Evolutionary conservation across 2,888 invertebrate species (phyloP).

Genomic region (Chymomyza procnemis): DNA sequence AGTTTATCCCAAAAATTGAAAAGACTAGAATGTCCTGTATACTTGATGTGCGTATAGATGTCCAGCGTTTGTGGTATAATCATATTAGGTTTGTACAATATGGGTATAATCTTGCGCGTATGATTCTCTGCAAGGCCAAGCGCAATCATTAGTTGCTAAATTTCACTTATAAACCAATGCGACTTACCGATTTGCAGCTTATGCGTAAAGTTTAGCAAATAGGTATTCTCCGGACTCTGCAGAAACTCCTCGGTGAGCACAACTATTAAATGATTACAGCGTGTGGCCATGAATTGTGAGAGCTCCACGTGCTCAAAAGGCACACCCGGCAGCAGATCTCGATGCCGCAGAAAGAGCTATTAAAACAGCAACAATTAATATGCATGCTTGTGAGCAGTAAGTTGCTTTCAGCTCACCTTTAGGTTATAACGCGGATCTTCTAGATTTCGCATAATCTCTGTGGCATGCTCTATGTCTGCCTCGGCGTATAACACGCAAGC

Average conservation of each 20-base stretch:
- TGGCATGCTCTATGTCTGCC: slow-evolving; percentile 85
- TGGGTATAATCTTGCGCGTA: slow-evolving; percentile 85
- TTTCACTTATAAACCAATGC: background rate
- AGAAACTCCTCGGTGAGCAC: slow-evolving; percentile 89
- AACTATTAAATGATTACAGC: slow-evolving; percentile 88
- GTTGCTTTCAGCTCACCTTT: slow-evolving; percentile 80
- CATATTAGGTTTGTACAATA: slow-evolving; percentile 83
- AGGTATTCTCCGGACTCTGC: slow-evolving; percentile 86
- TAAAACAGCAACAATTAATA: slow-evolving; percentile 31
- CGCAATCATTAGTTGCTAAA: background rate
- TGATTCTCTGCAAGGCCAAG: slow-evolving; percentile 79
- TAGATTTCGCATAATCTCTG: slow-evolving; percentile 82
- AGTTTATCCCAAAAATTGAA: slow-evolving; percentile 87
- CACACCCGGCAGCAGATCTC: slow-evolving; percentile 85
- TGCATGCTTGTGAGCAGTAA: no score
- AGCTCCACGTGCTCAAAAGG: slow-evolving; percentile 86
- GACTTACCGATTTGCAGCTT: slow-evolving; percentile 87
- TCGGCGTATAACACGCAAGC: slow-evolving; percentile 88
- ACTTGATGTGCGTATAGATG: slow-evolving; percentile 84
- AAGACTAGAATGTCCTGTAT: slow-evolving; percentile 79
- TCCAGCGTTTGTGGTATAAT: slow-evolving; percentile 83
- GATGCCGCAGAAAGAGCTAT: slow-evolving; percentile 87
- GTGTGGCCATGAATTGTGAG: slow-evolving; percentile 85
- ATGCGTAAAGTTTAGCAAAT: slow-evolving; percentile 89
- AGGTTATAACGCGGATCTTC: slow-evolving; percentile 80